Base-by-base conservation (phyloP, 2,888 invertebrate genomes). In the Melinaea menophilus region DNA sequence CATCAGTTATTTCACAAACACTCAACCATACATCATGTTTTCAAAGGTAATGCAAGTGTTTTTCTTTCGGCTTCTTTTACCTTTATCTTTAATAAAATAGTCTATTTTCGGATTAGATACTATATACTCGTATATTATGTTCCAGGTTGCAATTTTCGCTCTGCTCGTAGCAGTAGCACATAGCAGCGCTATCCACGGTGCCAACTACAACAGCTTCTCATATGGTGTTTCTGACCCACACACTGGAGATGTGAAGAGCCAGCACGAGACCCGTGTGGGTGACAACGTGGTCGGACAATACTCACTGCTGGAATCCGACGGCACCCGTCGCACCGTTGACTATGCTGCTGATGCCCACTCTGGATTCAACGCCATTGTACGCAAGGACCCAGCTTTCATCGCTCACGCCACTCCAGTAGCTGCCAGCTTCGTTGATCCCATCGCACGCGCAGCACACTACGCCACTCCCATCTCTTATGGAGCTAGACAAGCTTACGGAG, bases 301-400 rank as follows among this genome's bases (percentile, higher is more conserved):
- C 79, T 90, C 91, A 56, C 81, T 92, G 59, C 75, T 84, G 65
- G 92, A 92, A 60, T 78, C 92, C 57, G 92, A 92, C 71, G 92
- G 92, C 72, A 88, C 87, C 58, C 83, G 85, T 67, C 86, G 92
- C 67, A 89, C 85, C 37, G 92, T 92, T 2, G 91, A 92, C 79
- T 92, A 92, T 79, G 88, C 88, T 31, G 90, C 91, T 31, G 91
- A 91, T 58, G 84, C 86, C 2, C 76, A 85, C 66, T 81, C 78
- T 65, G 92, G 92, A 9, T 92, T 92, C 84, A 92, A 91, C 81
- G 92, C 92, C 57, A 84, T 92, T 55, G 92, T 92, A 0, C 88
- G 86, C 78, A 90, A 86, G 71, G 90, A 89, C 78, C 81, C 83
- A 12, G 82, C 78, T 0, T 64, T 82, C 57, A 71, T 81, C 63